Conservation (phyloP, 2,797 vertebrate species). For the Melanotaenia boesemani region DNA sequence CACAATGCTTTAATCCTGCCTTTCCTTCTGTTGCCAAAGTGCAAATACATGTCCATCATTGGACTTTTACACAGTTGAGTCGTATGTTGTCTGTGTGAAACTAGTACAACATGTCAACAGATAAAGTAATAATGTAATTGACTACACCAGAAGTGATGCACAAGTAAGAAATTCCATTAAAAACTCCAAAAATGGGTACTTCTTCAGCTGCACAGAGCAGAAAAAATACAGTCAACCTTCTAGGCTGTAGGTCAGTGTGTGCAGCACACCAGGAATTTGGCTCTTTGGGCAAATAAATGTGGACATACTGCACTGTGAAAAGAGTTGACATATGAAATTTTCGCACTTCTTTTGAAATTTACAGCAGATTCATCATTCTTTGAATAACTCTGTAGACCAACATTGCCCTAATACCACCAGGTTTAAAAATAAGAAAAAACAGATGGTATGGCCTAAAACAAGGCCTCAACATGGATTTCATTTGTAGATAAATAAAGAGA, state of each 20-base stretch:
- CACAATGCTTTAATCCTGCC: slow-evolving; percentile 32
- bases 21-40: slow-evolving; percentile 26
- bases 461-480: neutral
- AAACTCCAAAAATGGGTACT: slow-evolving; percentile 3
- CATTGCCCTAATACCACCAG: neutral
- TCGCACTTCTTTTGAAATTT: neutral
- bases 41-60: slow-evolving; percentile 18
- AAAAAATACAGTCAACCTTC: slow-evolving; percentile 4
- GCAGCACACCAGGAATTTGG: slow-evolving; percentile 9
- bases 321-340: neutral
- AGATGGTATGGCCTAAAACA: neutral
- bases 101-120: neutral
- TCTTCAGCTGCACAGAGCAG: slow-evolving; percentile 7
- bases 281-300: slow-evolving; percentile 12
- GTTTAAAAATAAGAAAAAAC: neutral
- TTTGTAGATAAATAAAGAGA: neutral
- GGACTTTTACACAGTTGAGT: neutral
- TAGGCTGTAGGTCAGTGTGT: slow-evolving; percentile 10
- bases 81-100: neutral
- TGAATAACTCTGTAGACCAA: slow-evolving; percentile 2
- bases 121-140: slow-evolving; percentile 11
- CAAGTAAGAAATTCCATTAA: slow-evolving; percentile 1
- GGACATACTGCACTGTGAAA: neutral
- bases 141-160: slow-evolving; percentile 4
- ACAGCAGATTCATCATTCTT: neutral